Conservation (phyloP, 2,113 vertebrate species). For the Narcine bancroftii region DNA sequence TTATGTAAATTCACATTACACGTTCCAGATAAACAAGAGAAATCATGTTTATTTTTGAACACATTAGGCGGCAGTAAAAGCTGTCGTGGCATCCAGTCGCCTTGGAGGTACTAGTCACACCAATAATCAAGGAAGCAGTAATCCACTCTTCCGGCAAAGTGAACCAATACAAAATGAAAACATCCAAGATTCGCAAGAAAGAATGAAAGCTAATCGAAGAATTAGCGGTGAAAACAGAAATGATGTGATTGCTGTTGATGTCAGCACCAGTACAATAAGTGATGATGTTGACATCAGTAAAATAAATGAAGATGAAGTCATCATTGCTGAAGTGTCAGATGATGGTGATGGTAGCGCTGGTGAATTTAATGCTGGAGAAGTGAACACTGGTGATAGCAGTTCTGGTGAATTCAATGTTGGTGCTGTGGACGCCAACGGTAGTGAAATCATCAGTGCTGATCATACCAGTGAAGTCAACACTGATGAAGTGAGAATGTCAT, state of each 20-base stretch:
- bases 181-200: background rate
- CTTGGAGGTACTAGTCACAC: slow-evolving; percentile 65
- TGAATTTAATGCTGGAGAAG: no score
- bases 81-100: slow-evolving; percentile 73
- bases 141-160: slow-evolving; percentile 41
- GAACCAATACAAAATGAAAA: slow-evolving; percentile 37
- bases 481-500: background rate
- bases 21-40: background rate
- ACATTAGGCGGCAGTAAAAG: slow-evolving; percentile 72
- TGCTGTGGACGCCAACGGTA: no score
- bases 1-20: background rate
- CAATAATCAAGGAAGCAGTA: slow-evolving; percentile 54
- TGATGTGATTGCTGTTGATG: background rate
- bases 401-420: no score
- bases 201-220: background rate
- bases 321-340: background rate
- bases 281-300: background rate
- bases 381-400: no score
- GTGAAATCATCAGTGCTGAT: no score
- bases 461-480: slow-evolving; percentile 24
- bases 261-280: no score
- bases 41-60: slow-evolving; percentile 36
- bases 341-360: no score
- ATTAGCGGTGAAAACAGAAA: background rate
- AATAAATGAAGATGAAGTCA: background rate